Conservation (phyloP, 2,888 invertebrate species). For the Syrphus vitripennis region DNA sequence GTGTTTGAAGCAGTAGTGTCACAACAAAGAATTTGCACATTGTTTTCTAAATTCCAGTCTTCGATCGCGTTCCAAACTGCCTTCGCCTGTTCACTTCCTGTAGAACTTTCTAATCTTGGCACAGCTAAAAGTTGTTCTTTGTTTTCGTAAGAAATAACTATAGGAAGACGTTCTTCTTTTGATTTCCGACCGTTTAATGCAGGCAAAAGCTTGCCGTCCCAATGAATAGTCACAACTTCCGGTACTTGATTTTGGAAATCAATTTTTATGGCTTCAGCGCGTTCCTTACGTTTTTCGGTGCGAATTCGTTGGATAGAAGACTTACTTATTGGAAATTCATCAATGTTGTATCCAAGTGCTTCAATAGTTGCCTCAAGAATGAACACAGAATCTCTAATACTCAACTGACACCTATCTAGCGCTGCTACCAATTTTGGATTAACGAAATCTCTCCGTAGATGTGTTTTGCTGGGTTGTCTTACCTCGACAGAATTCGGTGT, state of each 20-base stretch:
- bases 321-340: neutral
- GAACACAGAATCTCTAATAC: neutral
- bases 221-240: neutral
- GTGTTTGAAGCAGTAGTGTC: neutral
- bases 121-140: neutral
- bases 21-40: slow-evolving; percentile 55
- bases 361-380: neutral
- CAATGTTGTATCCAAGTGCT: neutral
- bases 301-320: neutral
- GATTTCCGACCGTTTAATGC: neutral
- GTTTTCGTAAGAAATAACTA: neutral
- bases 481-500: accelerated
- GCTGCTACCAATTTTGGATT: neutral
- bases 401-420: neutral
- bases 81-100: slow-evolving; percentile 70
- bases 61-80: slow-evolving; percentile 65
- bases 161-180: neutral
- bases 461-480: neutral
- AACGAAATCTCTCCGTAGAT: neutral
- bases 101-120: neutral
- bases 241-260: neutral
- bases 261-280: neutral
- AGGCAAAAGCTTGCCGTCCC: neutral
- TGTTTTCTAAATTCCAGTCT: slow-evolving; percentile 70
- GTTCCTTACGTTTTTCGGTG: neutral